Evolutionary conservation across 2,113 vertebrate genomes (phyloP), one percentile per base, ranked within the genome.

Genomic region (Ptyas mucosa): DNA sequence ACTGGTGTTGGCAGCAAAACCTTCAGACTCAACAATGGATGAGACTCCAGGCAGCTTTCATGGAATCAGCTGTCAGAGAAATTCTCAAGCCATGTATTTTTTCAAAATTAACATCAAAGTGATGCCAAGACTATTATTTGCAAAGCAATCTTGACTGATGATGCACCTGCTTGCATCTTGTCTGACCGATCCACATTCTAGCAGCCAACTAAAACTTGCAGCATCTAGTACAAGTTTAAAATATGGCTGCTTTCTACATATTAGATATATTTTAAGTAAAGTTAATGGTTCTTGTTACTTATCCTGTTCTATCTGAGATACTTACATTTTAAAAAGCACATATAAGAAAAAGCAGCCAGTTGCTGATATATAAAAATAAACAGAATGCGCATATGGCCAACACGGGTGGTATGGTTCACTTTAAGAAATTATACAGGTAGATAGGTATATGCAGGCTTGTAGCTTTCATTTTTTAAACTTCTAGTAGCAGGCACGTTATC

Each of bases 121-220:
- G 26, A 91, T 92, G 54, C 29, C 0, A 14, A 92, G 81, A 85
- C 88, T 57, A 92, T 94, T 85, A 92, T 94, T 96, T 94, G 93
- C 89, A 92, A 94, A 64, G 51, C 92, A 52, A 43, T 89, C 58
- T 55, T 92, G 94, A 87, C 69, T 81, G 20, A 12, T 0, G 49
- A 6, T 3, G 34, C 91, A 95, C 88, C 93, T 92, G 86, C 85
- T 75, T 6, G 39, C 61, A 81, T 69, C 90, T 91, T 88, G 14
- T 3, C 75, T 69, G 89, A 64, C 51, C 58, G 49, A 3, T 39
- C 52, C 29, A 81, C 15, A 20, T 26, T 0, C 2, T 29, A 52
- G 75, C 46, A 57, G 90, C 5, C 23, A 55, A 49, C 39, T 20
- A 49, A 53, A 20, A 93, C 91, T 46, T 64, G 90, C 51, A 52